Conservation (phyloP, 2,888 invertebrate species). For the Athalia circularis region DNA sequence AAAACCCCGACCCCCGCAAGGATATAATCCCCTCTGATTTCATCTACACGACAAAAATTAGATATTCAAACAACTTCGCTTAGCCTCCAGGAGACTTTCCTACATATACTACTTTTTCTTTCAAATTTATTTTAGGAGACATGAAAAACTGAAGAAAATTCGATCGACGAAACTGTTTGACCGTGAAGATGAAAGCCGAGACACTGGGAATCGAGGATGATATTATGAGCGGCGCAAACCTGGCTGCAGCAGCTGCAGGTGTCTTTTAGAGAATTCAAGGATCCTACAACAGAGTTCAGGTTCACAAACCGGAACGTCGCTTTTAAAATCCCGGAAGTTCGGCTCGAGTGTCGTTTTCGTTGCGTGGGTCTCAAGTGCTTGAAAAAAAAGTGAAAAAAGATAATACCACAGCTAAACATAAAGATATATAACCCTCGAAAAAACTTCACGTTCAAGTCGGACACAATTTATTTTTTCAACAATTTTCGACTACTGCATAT, state of each 20-base stretch:
- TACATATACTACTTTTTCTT: not conserved
- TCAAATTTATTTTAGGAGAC: not conserved
- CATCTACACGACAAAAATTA: slow-evolving; percentile 17
- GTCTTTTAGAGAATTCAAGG: slow-evolving; percentile 24
- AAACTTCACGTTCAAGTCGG: too few species aligned
- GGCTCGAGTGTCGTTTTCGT: slow-evolving; percentile 12
- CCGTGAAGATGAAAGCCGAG: slow-evolving; percentile 21
- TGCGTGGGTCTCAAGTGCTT: not conserved
- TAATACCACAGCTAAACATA: too few species aligned
- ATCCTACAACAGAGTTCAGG: not conserved
- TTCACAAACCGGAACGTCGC: slow-evolving; percentile 31
- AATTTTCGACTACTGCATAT: not conserved
- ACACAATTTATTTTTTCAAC: too few species aligned
- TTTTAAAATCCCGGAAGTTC: slow-evolving; percentile 28
- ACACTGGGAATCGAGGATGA: not conserved
- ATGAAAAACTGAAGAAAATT: not conserved
- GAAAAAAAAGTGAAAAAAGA: too few species aligned
- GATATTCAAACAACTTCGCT: not conserved
- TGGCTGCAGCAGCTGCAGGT: slow-evolving; percentile 4
- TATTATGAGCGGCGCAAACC: slow-evolving; percentile 13
- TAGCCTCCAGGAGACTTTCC: not conserved
- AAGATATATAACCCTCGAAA: too few species aligned
- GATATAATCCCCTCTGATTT: slow-evolving; percentile 31
- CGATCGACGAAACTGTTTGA: slow-evolving; percentile 23
- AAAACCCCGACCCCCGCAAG: slow-evolving; percentile 40